Conservation (phyloP, 2,113 vertebrate species). For the Ovis canadensis region DNA sequence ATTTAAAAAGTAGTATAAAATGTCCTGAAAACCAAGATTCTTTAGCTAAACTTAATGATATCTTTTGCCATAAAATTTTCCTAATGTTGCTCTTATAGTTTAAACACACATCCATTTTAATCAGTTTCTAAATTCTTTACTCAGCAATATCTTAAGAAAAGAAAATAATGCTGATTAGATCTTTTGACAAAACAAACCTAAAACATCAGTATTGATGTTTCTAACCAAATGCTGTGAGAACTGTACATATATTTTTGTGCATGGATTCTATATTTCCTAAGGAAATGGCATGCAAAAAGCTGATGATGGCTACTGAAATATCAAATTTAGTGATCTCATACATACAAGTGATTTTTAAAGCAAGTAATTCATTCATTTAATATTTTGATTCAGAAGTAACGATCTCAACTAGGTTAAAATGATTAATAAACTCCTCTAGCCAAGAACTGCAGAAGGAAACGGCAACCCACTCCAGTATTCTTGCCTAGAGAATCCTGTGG, state of each 20-base stretch:
- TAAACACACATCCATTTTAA: neutral
- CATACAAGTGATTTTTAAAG: neutral
- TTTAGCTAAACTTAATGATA: neutral
- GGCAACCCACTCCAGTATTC: neutral
- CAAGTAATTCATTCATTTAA: neutral
- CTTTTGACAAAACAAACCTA: neutral
- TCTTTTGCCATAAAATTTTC: neutral
- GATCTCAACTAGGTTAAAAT: neutral
- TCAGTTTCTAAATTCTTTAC: neutral
- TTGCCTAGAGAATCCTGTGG: neutral
- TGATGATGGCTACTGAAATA: neutral
- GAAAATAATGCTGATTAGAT: neutral
- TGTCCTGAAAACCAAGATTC: neutral
- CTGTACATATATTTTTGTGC: neutral
- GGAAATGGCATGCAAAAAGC: neutral
- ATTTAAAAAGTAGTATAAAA: neutral
- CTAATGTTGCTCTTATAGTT: neutral
- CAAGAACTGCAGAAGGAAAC: neutral
- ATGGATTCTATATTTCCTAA: neutral
- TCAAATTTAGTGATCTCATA: constrained; percentile 9
- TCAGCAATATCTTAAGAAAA: neutral
- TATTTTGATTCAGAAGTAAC: neutral
- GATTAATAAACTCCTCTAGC: neutral
- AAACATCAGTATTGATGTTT: neutral
- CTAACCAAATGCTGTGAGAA: neutral